These are phyloP conservation scores for Anguilla marmorata DNA, from an alignment of 2,797 vertebrate genomes.

Conservation along the genomic window DNA sequence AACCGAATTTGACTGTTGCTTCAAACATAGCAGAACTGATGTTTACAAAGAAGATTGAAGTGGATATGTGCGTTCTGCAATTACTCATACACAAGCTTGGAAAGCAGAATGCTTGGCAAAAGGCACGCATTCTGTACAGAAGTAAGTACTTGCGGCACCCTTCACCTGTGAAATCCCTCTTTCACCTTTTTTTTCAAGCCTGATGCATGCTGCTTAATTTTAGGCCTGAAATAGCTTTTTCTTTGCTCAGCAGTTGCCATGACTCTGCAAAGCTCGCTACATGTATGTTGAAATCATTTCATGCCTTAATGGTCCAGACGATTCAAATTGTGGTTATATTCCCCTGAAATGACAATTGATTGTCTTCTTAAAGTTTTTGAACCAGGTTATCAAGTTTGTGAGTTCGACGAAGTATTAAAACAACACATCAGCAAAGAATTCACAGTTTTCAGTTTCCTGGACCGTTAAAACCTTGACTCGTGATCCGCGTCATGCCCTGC, in stretches of 20 bases:
- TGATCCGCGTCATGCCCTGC: background rate
- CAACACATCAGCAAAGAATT: too few species aligned
- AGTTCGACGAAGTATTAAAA: too few species aligned
- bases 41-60: slow-evolving; percentile 75
- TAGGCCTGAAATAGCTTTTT: background rate
- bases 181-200: background rate
- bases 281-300: background rate
- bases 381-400: too few species aligned
- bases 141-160: slow-evolving; percentile 70
- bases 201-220: background rate
- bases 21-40: slow-evolving; percentile 84
- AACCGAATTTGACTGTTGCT: slow-evolving; percentile 77
- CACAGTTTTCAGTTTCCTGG: too few species aligned
- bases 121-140: slow-evolving; percentile 85
- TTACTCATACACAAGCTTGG: slow-evolving; percentile 84
- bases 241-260: background rate
- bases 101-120: slow-evolving; percentile 84
- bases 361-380: too few species aligned
- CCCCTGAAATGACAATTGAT: too few species aligned
- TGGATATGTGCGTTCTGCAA: slow-evolving; percentile 76
- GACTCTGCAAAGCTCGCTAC: background rate
- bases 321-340: too few species aligned
- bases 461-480: background rate
- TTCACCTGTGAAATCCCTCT: background rate
- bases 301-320: background rate